Evolutionary conservation across 2,888 invertebrate species (phyloP).

Genomic region (Caenorhabditis imperialis): DNA sequence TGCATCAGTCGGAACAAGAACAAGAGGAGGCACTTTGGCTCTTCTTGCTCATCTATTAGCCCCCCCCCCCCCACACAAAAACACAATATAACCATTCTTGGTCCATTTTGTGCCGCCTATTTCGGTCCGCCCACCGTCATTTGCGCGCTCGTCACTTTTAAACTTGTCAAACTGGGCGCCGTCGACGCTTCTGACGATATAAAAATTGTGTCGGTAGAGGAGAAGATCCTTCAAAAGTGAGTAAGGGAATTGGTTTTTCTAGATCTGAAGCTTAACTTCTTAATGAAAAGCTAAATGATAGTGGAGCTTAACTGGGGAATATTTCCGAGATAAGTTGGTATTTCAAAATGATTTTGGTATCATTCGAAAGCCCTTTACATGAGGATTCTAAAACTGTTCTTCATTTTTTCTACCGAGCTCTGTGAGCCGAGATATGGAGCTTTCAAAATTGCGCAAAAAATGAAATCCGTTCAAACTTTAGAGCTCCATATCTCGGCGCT

Average conservation of each 20-base stretch:
- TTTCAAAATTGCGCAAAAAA: too few species aligned
- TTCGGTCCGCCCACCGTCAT: constrained; percentile 52
- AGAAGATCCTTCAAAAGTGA: constrained; percentile 61
- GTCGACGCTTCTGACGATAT: constrained; percentile 53
- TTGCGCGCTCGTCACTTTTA: constrained; percentile 42
- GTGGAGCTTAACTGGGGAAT: too few species aligned
- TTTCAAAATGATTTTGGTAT: too few species aligned
- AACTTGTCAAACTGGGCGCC: constrained; percentile 53
- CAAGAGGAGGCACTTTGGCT: constrained; percentile 25
- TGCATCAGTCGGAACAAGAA: constrained; percentile 18
- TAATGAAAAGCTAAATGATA: too few species aligned
- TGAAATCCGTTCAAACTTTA: too few species aligned
- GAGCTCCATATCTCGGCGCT: too few species aligned
- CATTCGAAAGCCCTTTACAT: too few species aligned
- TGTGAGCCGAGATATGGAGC: too few species aligned
- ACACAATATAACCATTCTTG: constrained; percentile 26
- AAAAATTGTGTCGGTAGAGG: constrained; percentile 69
- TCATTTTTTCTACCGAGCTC: too few species aligned
- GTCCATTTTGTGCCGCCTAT: constrained; percentile 53
- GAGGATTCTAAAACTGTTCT: too few species aligned
- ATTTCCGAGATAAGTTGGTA: too few species aligned
- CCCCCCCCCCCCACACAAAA: background rate
- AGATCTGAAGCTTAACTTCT: too few species aligned
- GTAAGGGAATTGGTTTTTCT: background rate
- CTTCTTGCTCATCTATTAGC: constrained; percentile 7